Base-by-base conservation (phyloP, 2,113 vertebrate species). In the Xyrauchen texanus region DNA sequence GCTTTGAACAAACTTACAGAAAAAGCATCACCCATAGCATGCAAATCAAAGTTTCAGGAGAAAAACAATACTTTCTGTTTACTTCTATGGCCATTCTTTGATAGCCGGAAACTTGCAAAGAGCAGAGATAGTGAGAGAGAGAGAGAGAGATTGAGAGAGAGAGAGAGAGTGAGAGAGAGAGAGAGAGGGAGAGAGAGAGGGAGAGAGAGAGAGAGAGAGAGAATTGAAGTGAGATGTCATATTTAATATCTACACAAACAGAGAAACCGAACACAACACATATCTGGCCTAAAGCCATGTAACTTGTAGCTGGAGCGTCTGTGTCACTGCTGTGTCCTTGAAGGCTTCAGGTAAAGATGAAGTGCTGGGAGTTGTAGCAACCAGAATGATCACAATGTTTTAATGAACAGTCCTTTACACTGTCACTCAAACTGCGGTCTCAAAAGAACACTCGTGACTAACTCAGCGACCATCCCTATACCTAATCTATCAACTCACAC, bases 211-310 rank as follows among this genome's bases (percentile, higher is more conserved):
- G 34, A 79, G 47, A 44, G 64, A 65, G 55, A 71, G 67, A 58
- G 73, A 71, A 87, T 77, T 77, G 87, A 82, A 84, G 86, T 83
- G 86, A 90, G 84, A 87, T 92, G 91, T 94, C 95, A 92, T 90
- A 91, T 94, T 88, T 90, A 91, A 94, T 34, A 34, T 95, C 93
- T 93, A 89, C 84, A 84, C 68, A 85, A 88, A 93, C 71, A 87
- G 80, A 90, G 90, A 91, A 66, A 90, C 87, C 84, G 44, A 88
- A 88, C 89, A 88, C 88, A 89, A 88, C 88, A 88, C 88, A 80
- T 90, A 84, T 90, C 87, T 94, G 91, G 93, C 94, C 94, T 87
- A 85, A 88, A 94, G 94, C 93, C 78, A 87, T 91, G 90, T 90
- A 74, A 91, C 88, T 92, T 90, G 82, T 88, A 88, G 84, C 84